Percentiles rank a stretch among this genome's conserved stretches.
Conservation (phyloP, 2,113 vertebrate species). For the Cariama cristata region DNA sequence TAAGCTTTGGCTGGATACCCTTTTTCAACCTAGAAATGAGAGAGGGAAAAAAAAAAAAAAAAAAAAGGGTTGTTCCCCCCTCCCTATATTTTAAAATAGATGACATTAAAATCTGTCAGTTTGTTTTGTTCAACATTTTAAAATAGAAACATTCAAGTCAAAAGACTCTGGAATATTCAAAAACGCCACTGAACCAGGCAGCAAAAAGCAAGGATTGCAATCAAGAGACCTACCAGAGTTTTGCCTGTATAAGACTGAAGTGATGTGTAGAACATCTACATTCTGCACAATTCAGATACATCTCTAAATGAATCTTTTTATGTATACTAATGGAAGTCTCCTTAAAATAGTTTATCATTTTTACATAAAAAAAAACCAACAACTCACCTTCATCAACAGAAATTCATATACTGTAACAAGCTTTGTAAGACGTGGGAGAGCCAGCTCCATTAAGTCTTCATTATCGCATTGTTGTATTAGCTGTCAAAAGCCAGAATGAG, state of each 20-base stretch:
- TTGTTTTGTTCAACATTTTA: not conserved
- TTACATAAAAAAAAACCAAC: not conserved
- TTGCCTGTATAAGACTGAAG: not conserved
- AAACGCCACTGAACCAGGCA: not conserved
- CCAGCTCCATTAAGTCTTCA: conserved; percentile 90
- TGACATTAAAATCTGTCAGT: not conserved
- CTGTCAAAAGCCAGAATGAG: conserved; percentile 69
- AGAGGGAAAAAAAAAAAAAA: not conserved
- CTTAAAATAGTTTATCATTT: not conserved
- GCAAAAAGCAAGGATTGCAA: not conserved
- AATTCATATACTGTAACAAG: conserved; percentile 91
- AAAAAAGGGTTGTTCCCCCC: not conserved
- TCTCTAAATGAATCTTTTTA: not conserved
- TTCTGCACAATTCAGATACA: not conserved
- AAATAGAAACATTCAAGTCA: not conserved
- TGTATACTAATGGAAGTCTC: not conserved
- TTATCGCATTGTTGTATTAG: conserved; percentile 85
- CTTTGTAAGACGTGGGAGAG: conserved; percentile 86
- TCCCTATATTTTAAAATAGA: not conserved
- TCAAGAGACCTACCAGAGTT: not conserved
- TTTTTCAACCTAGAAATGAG: conserved; percentile 82
- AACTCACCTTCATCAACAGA: conserved; percentile 89
- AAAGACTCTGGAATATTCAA: not conserved
- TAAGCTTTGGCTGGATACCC: conserved; percentile 73
- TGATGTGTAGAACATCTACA: not conserved